Evolutionary conservation across 2,113 vertebrate species (phyloP).

Genomic region (Dipodomys spectabilis): DNA sequence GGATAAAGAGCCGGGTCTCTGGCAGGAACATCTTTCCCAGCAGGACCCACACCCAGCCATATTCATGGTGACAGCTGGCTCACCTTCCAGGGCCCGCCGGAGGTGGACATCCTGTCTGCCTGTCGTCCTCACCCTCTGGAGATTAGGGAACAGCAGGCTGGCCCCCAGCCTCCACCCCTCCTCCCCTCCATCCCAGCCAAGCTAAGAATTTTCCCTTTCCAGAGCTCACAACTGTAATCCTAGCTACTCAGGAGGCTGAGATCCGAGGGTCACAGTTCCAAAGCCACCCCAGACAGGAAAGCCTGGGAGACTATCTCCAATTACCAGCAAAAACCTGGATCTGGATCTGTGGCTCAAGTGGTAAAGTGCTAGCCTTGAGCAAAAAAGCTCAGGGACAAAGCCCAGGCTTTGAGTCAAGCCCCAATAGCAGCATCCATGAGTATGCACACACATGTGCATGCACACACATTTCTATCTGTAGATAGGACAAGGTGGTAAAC

Average conservation of each 20-base stretch:
- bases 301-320: too few relatives aligned
- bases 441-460: too few relatives aligned
- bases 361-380: too few relatives aligned
- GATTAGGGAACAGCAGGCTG: not conserved
- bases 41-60: conserved; percentile 36
- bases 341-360: too few relatives aligned
- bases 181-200: not conserved
- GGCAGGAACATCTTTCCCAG: conserved; percentile 28
- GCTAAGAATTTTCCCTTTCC: not conserved
- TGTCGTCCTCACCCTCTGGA: not conserved
- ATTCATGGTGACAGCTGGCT: conserved; percentile 45
- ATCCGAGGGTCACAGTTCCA: not conserved
- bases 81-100: conserved; percentile 27
- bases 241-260: not conserved
- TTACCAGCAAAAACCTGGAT: too few relatives aligned
- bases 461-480: too few relatives aligned
- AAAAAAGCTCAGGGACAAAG: too few relatives aligned
- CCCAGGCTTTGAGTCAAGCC: too few relatives aligned
- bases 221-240: not conserved
- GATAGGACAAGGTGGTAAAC: too few relatives aligned
- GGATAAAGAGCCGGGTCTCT: conserved; percentile 29
- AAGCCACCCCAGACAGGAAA: not conserved
- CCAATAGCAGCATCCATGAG: too few relatives aligned
- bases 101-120: conserved; percentile 23
- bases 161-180: not conserved